Evolutionary conservation across 2,797 vertebrate species (phyloP).

Genomic region (Jordanella pulchra): DNA sequence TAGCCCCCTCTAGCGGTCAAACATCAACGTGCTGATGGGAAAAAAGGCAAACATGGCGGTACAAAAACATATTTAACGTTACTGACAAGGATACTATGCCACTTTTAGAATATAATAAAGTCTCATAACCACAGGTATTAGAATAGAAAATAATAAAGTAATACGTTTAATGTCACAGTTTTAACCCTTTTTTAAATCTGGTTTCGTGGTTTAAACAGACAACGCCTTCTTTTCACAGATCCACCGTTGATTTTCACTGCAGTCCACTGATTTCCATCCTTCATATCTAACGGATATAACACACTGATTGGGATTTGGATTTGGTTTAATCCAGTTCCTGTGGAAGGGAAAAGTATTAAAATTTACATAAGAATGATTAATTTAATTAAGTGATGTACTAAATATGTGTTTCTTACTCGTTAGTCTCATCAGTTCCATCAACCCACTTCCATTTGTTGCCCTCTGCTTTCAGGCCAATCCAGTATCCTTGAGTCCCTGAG

Average conservation of each 20-base stretch:
- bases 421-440: conserved; percentile 12
- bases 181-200: neutral
- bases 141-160: no score
- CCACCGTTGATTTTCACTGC: accelerated
- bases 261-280: accelerated
- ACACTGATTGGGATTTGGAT: neutral
- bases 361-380: neutral
- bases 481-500: conserved; percentile 2
- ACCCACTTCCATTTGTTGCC: conserved; percentile 53
- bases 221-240: conserved; percentile 46
- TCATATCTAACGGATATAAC: accelerated
- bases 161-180: neutral
- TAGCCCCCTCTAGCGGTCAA: conserved; percentile 1
- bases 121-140: neutral
- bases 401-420: conserved; percentile 28
- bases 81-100: neutral
- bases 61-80: neutral
- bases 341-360: neutral
- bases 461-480: conserved; percentile 56
- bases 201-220: conserved; percentile 13
- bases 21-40: neutral
- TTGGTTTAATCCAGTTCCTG: neutral
- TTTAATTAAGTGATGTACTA: neutral
- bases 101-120: neutral
- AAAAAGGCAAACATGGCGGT: neutral